A percentile compares a stretch with the other conserved stretches of the same genome.
These are phyloP conservation scores for Nothobranchius kuhntae DNA, from an alignment of 2,113 vertebrate species.

Conservation along the genomic window DNA sequence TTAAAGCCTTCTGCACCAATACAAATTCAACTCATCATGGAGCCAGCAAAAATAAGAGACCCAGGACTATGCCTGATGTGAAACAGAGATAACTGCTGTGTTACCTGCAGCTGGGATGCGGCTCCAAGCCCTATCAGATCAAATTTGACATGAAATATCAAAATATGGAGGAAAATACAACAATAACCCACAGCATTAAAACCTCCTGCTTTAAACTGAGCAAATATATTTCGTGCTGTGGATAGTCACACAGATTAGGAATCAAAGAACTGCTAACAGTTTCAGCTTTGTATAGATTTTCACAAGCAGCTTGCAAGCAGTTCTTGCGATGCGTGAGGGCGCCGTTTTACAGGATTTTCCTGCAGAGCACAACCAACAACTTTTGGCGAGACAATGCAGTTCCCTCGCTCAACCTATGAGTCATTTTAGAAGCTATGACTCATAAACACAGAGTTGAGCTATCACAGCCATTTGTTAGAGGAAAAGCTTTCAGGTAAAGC, in stretches of 20 bases:
- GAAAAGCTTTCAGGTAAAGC: too few relatives aligned
- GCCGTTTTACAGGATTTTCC: neutral
- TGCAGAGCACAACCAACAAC: neutral
- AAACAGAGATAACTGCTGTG: conserved; percentile 26
- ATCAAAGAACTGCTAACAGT: neutral
- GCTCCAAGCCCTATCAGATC: conserved; percentile 50
- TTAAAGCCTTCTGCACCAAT: conserved; percentile 7
- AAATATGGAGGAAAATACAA: conserved; percentile 6
- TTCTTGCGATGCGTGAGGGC: neutral
- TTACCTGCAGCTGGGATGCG: conserved; percentile 30
- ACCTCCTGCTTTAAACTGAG: neutral
- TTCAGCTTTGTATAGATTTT: neutral
- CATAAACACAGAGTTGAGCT: too few relatives aligned
- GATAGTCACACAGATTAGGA: neutral
- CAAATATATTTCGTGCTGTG: neutral
- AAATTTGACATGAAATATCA: conserved; percentile 38
- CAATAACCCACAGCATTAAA: neutral
- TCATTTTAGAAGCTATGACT: too few relatives aligned
- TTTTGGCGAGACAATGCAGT: neutral
- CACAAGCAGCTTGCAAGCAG: neutral
- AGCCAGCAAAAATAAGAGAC: conserved; percentile 19
- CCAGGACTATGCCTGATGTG: conserved; percentile 37
- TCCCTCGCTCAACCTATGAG: neutral
- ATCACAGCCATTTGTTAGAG: too few relatives aligned
- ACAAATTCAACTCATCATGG: conserved; percentile 40